Evolutionary conservation across 2,797 vertebrate genomes (phyloP).

Genomic region (Cottoperca gobio): DNA sequence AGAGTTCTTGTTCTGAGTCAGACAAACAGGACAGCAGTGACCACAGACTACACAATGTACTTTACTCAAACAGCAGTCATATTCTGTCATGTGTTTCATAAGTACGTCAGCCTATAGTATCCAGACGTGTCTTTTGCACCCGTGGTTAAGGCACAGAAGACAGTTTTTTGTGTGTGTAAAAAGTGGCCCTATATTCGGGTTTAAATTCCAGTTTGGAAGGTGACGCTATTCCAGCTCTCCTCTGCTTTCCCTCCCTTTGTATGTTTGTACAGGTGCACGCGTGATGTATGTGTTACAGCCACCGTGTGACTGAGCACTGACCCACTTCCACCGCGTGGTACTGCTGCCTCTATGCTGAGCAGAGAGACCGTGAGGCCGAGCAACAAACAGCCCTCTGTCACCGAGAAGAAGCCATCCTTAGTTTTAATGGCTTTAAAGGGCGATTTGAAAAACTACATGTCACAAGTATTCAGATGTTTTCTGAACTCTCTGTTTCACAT

Average conservation of each 20-base stretch:
- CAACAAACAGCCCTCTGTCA: conserved; percentile 72
- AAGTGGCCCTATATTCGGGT: conserved; percentile 35
- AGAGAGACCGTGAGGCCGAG: conserved; percentile 38
- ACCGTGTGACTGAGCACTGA: conserved; percentile 77
- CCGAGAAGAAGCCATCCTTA: conserved; percentile 20
- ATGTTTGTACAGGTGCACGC: conserved; percentile 84
- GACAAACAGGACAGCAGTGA: conserved; percentile 38
- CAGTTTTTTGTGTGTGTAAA: conserved; percentile 38
- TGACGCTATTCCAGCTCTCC: conserved; percentile 45
- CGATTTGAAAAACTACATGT: conserved; percentile 22
- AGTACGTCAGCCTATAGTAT: neutral
- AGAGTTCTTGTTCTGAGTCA: conserved; percentile 50
- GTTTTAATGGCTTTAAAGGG: neutral
- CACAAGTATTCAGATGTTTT: conserved; percentile 3
- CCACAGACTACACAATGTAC: conserved; percentile 42
- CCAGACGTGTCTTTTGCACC: conserved; percentile 1
- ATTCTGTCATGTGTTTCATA: conserved; percentile 13
- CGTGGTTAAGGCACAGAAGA: neutral
- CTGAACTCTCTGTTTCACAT: neutral
- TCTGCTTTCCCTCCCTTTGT: conserved; percentile 53
- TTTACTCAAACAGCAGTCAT: conserved; percentile 9
- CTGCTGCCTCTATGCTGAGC: conserved; percentile 52
- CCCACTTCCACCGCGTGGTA: conserved; percentile 72
- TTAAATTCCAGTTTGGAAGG: conserved; percentile 47
- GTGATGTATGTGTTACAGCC: conserved; percentile 76